Conservation (phyloP, 2,888 invertebrate genomes). For the Panopea generosa region DNA sequence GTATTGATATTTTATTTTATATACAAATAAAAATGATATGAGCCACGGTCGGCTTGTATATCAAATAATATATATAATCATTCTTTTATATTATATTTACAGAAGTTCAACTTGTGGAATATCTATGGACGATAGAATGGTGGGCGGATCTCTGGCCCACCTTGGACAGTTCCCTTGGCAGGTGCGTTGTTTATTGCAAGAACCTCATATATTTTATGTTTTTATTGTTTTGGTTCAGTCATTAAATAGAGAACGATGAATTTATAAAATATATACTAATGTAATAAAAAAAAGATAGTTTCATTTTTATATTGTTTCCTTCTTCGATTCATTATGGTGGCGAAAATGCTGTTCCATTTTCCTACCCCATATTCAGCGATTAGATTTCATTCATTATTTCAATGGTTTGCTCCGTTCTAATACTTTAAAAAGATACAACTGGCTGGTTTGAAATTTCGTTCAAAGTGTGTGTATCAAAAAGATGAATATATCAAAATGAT, state of each 20-base stretch:
- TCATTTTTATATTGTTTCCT: neutral
- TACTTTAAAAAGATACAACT: no score
- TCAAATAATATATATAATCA: no score
- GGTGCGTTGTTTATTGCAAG: neutral
- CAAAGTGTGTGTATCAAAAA: no score
- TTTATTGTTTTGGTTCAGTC: no score
- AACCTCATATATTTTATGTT: neutral
- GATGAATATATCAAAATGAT: no score
- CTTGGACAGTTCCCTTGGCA: conserved; percentile 19
- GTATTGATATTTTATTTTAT: neutral
- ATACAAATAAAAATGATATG: neutral
- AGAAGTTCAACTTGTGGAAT: neutral
- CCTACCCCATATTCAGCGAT: no score
- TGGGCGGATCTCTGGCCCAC: conserved; percentile 8
- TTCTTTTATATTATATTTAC: neutral
- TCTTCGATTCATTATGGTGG: neutral
- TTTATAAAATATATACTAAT: neutral
- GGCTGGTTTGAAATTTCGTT: no score
- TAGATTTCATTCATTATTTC: no score
- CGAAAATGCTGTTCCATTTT: neutral
- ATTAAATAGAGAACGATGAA: no score
- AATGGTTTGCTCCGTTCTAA: no score
- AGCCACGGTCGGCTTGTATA: no score
- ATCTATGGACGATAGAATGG: neutral
- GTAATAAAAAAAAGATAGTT: neutral